A percentile compares a stretch with the other conserved stretches of the same genome.
phyloP scores from a whole-genome alignment of 1,140 invertebrate genomes.

The Brachionus rotundiformis region DNA sequence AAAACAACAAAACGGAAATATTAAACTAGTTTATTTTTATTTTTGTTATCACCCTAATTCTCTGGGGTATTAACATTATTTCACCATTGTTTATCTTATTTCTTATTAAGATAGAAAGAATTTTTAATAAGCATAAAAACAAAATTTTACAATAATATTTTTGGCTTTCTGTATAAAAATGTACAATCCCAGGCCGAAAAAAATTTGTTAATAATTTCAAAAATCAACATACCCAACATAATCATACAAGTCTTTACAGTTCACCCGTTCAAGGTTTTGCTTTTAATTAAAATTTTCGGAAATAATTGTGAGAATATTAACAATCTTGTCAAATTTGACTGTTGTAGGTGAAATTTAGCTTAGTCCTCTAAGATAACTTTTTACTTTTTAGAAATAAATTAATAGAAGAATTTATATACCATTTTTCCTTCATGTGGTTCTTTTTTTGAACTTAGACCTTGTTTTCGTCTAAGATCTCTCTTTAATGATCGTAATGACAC shows the following conservation, averaged over 20 bases:
- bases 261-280: not conserved
- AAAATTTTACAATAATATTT: not conserved
- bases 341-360: slow-evolving; percentile 14
- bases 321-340: slow-evolving; percentile 16
- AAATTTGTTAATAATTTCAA: not conserved
- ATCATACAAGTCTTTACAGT: not conserved
- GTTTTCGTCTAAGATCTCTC: slow-evolving; percentile 46
- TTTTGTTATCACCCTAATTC: not conserved
- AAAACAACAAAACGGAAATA: slow-evolving; percentile 24
- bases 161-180: not conserved
- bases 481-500: slow-evolving; percentile 42
- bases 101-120: not conserved
- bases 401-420: not conserved
- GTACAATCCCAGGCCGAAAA: not conserved
- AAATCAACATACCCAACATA: not conserved
- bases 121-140: not conserved
- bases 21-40: not conserved
- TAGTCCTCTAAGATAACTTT: slow-evolving; percentile 7
- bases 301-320: not conserved
- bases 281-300: not conserved
- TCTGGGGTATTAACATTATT: not conserved
- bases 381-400: no score
- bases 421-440: slow-evolving; percentile 43
- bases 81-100: not conserved
- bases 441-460: slow-evolving; percentile 38